Conservation (phyloP, 2,797 vertebrate species). For the Mareca strepera region DNA sequence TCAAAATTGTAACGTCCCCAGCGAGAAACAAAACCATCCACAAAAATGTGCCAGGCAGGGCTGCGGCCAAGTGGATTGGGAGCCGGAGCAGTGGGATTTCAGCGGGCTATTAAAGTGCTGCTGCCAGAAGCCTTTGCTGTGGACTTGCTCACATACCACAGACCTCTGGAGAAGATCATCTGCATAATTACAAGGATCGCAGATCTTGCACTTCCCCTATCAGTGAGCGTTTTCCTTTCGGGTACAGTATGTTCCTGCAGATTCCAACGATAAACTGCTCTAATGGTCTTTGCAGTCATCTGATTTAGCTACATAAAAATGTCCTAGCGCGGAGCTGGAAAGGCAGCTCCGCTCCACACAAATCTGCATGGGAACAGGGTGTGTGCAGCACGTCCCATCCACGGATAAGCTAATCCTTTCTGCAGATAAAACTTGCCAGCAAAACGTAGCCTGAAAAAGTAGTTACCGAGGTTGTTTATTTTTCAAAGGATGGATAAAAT, state of each 20-base stretch:
- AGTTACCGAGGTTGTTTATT: neutral
- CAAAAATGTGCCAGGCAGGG: neutral
- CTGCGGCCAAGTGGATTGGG: neutral
- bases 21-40: neutral
- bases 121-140: neutral
- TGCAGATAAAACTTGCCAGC: constrained; percentile 45
- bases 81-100: constrained; percentile 31
- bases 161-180: constrained; percentile 40
- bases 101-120: neutral
- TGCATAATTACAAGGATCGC: constrained; percentile 39
- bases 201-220: constrained; percentile 21
- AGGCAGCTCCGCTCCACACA: neutral
- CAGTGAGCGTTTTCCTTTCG: constrained; percentile 49
- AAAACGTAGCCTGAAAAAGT: neutral
- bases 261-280: constrained; percentile 32
- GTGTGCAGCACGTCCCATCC: constrained; percentile 56
- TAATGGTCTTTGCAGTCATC: constrained; percentile 59
- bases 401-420: constrained; percentile 45
- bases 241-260: constrained; percentile 37
- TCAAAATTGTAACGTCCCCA: neutral
- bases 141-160: constrained; percentile 25
- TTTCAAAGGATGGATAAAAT: neutral
- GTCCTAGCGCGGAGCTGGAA: neutral
- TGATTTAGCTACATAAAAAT: constrained; percentile 43
- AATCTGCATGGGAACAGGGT: constrained; percentile 59